These are phyloP conservation scores for Oreochromis tanganicae DNA, from an alignment of 2,113 vertebrate species.

Conservation along the genomic window DNA sequence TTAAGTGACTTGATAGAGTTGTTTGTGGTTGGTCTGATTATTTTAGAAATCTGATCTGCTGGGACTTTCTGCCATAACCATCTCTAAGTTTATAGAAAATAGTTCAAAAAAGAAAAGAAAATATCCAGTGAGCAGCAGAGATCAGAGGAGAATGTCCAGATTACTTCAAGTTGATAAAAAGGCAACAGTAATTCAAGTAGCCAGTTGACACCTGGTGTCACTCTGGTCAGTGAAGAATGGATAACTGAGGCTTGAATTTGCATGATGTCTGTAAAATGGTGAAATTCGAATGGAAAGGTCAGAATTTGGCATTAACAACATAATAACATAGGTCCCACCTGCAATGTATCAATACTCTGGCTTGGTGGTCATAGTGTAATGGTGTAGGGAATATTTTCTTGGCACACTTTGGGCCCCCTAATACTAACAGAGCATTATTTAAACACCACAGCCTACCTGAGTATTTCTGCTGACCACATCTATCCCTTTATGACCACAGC, in stretches of 20 bases:
- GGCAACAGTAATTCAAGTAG: not conserved
- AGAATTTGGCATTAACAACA: not conserved
- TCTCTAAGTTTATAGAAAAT: not conserved
- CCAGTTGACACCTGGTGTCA: fast-evolving
- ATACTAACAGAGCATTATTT: not conserved
- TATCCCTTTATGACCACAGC: not conserved
- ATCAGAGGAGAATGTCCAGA: not conserved
- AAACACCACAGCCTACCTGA: not conserved
- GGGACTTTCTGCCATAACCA: not conserved
- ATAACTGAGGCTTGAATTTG: not conserved
- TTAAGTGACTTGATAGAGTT: not conserved
- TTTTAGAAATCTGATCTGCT: not conserved
- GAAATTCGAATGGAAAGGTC: not conserved
- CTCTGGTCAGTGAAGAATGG: not conserved
- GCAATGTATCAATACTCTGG: not conserved
- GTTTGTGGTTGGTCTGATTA: not conserved
- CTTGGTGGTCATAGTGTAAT: not conserved
- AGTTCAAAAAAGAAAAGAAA: not conserved
- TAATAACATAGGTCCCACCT: not conserved
- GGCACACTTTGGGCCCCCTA: fast-evolving
- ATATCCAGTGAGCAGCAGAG: not conserved
- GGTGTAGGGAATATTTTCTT: not conserved
- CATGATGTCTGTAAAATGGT: not conserved
- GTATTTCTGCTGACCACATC: not conserved
- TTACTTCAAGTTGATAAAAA: not conserved